Evolutionary conservation across 2,797 vertebrate species (phyloP), one percentile per base, ranked within the genome.

Genomic region (Dipus sagitta): DNA sequence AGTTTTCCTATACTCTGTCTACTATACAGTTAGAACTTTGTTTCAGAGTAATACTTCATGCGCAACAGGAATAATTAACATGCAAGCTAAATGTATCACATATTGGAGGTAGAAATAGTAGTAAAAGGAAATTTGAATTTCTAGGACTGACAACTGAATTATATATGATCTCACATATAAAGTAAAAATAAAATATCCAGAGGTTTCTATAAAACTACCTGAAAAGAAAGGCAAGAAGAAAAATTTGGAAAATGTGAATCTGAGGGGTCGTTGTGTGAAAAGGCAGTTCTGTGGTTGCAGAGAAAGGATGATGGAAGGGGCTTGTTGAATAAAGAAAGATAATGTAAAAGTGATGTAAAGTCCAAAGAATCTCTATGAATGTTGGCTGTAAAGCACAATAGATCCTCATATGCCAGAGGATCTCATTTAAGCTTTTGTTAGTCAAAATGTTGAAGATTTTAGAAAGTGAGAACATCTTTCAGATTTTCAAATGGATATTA

Each of bases 271-370:
- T 65, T 75, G 17, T 86, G 26, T 14, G 68, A 65, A 78, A 80
- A 79, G 70, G 78, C 86, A 93, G 92, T 83, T 18, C 15, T 87
- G 2, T 38, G 75, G 47, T 92, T 90, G 47, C 34, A 79, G 34
- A 47, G 26, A 93, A 90, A 86, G 77, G 3, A 9, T 90, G n/a
- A 70, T 64, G 26, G 12, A 64, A 90, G n/a, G 42, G 70, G 24
- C 30, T 86, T 54, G 21, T 38, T 76, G 71, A 79, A 47, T 20
- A 58, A 91, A 90, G 42, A 52, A 70, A 76, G 13, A 91, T 64
- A 17, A 74, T 30, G 30, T 23, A 71, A 23, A 85, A 87, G 4
- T 24, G 60, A 2, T 23, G 5, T 91, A 71, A 71, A 24, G 78
- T 28, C 62, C n/a, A 38, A 64, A 18, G 3, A 28, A 68, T 24